Percentiles rank a stretch among this genome's conserved stretches.
These are phyloP conservation scores for Trisateles emortualis DNA, from an alignment of 2,888 invertebrate genomes.

Conservation along the genomic window DNA sequence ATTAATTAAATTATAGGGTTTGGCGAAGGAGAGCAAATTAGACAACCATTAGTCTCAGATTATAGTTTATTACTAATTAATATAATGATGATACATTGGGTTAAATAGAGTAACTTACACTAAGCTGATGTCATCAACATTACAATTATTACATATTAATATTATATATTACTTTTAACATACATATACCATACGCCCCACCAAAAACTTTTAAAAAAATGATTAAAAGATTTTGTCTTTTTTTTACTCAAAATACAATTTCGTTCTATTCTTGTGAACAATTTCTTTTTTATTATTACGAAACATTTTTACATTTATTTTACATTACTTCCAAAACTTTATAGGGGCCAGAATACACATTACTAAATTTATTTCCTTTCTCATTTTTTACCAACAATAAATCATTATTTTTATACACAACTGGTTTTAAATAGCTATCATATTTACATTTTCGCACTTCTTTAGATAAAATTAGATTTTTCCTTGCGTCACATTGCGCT, in stretches of 20 bases:
- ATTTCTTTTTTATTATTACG: neutral
- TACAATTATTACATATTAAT: too few relatives aligned
- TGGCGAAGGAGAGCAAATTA: too few relatives aligned
- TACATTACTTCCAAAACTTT: neutral
- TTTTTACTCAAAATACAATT: neutral
- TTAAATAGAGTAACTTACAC: too few relatives aligned
- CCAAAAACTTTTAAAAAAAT: neutral
- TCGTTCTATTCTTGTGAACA: neutral
- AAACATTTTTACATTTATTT: neutral
- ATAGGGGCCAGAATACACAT: neutral
- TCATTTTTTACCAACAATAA: neutral
- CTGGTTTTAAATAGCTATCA: too few relatives aligned
- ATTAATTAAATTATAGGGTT: too few relatives aligned
- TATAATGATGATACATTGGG: too few relatives aligned
- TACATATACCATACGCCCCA: neutral
- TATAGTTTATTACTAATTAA: too few relatives aligned
- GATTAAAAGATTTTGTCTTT: neutral
- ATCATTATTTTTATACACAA: neutral
- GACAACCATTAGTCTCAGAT: too few relatives aligned
- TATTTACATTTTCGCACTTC: too few relatives aligned
- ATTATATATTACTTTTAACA: too few relatives aligned
- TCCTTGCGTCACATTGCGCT: constrained; percentile 9
- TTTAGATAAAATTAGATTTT: constrained; percentile 10
- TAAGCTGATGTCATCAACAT: too few relatives aligned
- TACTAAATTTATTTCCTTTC: neutral